A percentile compares a stretch with the other conserved stretches of the same genome.
phyloP scores from a whole-genome alignment of 1,140 invertebrate species.

The Nasonia giraulti region DNA sequence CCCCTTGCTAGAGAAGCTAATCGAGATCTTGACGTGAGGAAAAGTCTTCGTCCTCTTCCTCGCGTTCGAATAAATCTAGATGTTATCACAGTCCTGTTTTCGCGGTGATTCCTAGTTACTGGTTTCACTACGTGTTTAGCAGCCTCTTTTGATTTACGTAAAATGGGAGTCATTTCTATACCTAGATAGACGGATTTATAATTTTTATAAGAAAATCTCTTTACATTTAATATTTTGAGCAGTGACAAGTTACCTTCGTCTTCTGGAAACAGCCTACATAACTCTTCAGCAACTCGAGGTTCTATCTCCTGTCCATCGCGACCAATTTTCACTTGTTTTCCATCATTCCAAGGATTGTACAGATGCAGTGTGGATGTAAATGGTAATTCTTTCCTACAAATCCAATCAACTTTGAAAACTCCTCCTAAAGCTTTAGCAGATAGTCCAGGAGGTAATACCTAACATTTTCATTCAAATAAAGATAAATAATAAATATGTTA shows the following conservation, averaged over 20 bases:
- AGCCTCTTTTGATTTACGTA: slow-evolving; percentile 91
- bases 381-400: slow-evolving; percentile 94
- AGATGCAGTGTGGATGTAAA: slow-evolving; percentile 95
- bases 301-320: slow-evolving; percentile 99
- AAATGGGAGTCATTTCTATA: slow-evolving; percentile 92
- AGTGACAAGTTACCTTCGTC: slow-evolving; percentile 81
- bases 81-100: slow-evolving; percentile 74
- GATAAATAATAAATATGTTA: background rate
- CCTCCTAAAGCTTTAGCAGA: slow-evolving; percentile 94
- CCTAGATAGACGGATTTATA: slow-evolving; percentile 56
- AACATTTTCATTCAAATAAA: slow-evolving; percentile 25
- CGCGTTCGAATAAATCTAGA: slow-evolving; percentile 72
- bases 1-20: slow-evolving; percentile 70
- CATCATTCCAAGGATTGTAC: slow-evolving; percentile 98
- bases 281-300: slow-evolving; percentile 93
- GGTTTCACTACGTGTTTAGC: slow-evolving; percentile 76
- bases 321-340: slow-evolving; percentile 98
- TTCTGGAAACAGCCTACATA: slow-evolving; percentile 95
- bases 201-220: background rate
- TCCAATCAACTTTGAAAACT: slow-evolving; percentile 97
- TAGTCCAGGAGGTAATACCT: slow-evolving; percentile 90
- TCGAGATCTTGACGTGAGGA: slow-evolving; percentile 71
- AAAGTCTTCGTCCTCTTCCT: slow-evolving; percentile 71
- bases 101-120: slow-evolving; percentile 73
- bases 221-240: background rate